A percentile compares a stretch with the other conserved stretches of the same genome.
Evolutionary conservation across 2,888 invertebrate species (phyloP).

Genomic region (Lycaena phlaeas): DNA sequence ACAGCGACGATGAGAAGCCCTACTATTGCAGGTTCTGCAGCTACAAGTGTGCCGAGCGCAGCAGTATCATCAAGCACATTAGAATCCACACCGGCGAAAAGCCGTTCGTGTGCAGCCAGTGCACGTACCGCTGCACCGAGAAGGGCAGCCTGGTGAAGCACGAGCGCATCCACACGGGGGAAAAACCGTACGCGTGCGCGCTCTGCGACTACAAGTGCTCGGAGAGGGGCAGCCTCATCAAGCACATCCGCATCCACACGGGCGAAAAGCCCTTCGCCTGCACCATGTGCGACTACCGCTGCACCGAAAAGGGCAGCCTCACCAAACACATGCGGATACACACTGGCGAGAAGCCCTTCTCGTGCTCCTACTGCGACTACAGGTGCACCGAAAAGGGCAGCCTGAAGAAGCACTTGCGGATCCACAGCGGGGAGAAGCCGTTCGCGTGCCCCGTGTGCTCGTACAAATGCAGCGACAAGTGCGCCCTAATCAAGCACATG

Average conservation of each 20-base stretch:
- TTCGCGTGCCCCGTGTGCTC: constrained; percentile 31
- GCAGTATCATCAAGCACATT: constrained; percentile 9
- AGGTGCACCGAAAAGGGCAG: constrained; percentile 9
- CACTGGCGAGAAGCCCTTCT: constrained; percentile 6
- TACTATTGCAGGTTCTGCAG: constrained; percentile 4
- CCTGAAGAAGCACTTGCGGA: constrained; percentile 34
- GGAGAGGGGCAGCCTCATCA: constrained; percentile 8
- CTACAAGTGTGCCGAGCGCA: constrained; percentile 10
- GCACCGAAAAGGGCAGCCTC: constrained; percentile 8
- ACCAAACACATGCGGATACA: constrained; percentile 9
- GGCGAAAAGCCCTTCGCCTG: constrained; percentile 14
- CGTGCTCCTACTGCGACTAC: background rate
- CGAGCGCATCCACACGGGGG: constrained; percentile 13
- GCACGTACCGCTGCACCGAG: constrained; percentile 8
- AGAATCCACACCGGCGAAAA: constrained; percentile 8
- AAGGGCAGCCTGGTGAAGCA: constrained; percentile 9
- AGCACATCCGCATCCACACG: constrained; percentile 13
- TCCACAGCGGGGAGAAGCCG: constrained; percentile 39
- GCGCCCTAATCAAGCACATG: constrained; percentile 6
- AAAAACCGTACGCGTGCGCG: constrained; percentile 13
- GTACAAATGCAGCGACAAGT: constrained; percentile 4
- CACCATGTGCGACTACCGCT: constrained; percentile 14
- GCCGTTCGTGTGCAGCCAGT: constrained; percentile 2
- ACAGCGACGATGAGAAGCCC: constrained; percentile 6
- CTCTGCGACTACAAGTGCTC: constrained; percentile 14